Evolutionary conservation across 2,797 vertebrate species (phyloP), one percentile per base, ranked within the genome.

Genomic region (Clarias platycephalus): DNA sequence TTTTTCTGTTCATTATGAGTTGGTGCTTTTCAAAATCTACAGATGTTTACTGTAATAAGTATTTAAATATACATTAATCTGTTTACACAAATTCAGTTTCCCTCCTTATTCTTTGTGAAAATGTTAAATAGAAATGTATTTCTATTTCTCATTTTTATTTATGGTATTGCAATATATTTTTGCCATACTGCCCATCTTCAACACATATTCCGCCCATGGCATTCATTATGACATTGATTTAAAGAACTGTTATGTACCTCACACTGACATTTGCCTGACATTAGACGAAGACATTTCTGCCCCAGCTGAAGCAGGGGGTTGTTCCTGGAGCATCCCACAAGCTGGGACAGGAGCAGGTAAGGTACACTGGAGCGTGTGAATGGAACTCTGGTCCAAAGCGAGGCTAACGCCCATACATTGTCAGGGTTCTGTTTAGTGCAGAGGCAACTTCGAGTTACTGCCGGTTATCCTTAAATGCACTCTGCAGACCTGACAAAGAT

Each of bases 241-340:
- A 34, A 16, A 24, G 18, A 4, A 58, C 9, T 1, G 3, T 60
- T 37, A 60, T 37, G 28, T 22, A 20, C 16, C 53, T 10, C 74
- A 58, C 55, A 28, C 5, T 9, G 26, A 26, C n/a, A 53, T 55
- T n/a, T 74, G 60, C 28, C 28, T 37, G 55, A 60, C 12, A 37
- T 58, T 76, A 58, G 18, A 22, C 4, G 1, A 95, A 93, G n/a
- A 88, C 87, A 44, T 93, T 93, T n/a, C 55, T 84, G 70, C 64
- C 82, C 44, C 75, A 80, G 15, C 7, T 76, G 16, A 79, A 79
- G 22, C 53, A 12, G 0, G 26, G 34, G 2, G 63, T 49, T 0
- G 22, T 84, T 82, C 57, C 84, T 82, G 75, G 75, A 67, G 82
- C 57, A 24, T 84, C 74, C 9, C 7, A 84, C 37, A 78, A 53